These are phyloP conservation scores for Pterobdella sp. DNA, from an alignment of 2,888 invertebrate genomes.

Conservation along the genomic window DNA sequence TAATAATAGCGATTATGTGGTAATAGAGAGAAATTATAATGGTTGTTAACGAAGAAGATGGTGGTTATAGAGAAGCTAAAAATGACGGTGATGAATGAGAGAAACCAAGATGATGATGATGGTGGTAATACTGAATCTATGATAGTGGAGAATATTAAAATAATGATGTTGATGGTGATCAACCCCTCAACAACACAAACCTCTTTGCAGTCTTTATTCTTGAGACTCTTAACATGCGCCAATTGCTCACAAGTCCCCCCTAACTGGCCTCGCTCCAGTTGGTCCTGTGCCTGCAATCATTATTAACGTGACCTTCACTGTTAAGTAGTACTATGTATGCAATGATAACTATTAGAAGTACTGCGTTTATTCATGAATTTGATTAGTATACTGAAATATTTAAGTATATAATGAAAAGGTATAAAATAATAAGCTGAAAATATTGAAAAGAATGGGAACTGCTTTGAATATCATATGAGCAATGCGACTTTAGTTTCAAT, in stretches of 20 bases:
- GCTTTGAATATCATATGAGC: too few species aligned
- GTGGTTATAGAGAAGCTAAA: not conserved
- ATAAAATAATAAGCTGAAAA: too few species aligned
- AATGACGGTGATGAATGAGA: not conserved
- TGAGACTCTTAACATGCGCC: slow-evolving; percentile 90
- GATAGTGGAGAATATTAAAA: not conserved
- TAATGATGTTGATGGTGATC: not conserved
- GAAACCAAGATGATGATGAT: not conserved
- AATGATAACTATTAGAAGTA: too few species aligned
- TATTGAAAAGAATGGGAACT: too few species aligned
- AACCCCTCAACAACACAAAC: too few species aligned
- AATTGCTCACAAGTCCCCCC: slow-evolving; percentile 73
- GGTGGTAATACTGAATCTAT: not conserved
- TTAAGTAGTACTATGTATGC: too few species aligned
- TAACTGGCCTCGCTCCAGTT: slow-evolving; percentile 86
- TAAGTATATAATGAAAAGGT: too few species aligned
- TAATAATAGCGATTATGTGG: not conserved
- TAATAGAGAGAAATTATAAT: too few species aligned
- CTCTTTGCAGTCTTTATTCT: slow-evolving; percentile 78
- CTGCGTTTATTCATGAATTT: too few species aligned
- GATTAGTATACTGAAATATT: too few species aligned
- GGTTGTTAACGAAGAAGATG: not conserved
- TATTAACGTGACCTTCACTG: too few species aligned
- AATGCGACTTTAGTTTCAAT: too few species aligned
- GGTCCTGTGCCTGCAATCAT: slow-evolving; percentile 86